Base-by-base conservation (phyloP, 2,888 invertebrate species). In the Drosophila nigricruria region DNA sequence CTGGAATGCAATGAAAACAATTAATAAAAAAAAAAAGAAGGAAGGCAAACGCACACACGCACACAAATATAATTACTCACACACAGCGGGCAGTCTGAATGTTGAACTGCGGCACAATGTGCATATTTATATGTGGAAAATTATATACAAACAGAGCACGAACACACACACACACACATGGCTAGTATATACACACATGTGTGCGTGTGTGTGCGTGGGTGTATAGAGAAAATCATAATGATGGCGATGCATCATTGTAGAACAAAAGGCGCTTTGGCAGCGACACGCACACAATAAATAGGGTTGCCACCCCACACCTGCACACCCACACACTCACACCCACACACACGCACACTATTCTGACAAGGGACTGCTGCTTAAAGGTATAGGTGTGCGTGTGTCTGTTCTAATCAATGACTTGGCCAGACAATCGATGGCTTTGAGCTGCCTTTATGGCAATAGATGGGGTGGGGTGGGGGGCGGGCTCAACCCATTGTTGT, bases 241-340 rank as follows among this genome's bases (percentile, higher is more conserved):
- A 89, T 79, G 89, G 82, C 72, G 88, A 85, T 85, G 90, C 90
- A 88, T 89, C 88, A 89, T 85, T 86, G 64, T 79, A 79, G 82
- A 85, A 85, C 90, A 85, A 85, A 49, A 88, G 73, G 77, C 70
- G 42, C 70, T 60, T 42, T 79, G 81, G 77, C 70, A 73, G 72
- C 89, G 88, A 89, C 90, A 89, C 79, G 88, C 90, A 88, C 77
- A 89, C 79, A 77, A 82, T 88, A 60, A 64, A 75, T 71, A 65
- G 61, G 61, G 60, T 38, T 65, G 47, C 75, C 59, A 45, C 16
- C 16, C 67, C 16, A 36, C 25, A 23, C 47, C 47, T 16, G 30
- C 42, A 42, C 42, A 42, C 42, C 42, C 20, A 12, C 9, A 25
- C 36, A 53, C n/a, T 1, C 53, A 3, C 36, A 65, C 56, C 36